Base-by-base conservation (phyloP, 2,113 vertebrate genomes). In the Semnornis frantzii region DNA sequence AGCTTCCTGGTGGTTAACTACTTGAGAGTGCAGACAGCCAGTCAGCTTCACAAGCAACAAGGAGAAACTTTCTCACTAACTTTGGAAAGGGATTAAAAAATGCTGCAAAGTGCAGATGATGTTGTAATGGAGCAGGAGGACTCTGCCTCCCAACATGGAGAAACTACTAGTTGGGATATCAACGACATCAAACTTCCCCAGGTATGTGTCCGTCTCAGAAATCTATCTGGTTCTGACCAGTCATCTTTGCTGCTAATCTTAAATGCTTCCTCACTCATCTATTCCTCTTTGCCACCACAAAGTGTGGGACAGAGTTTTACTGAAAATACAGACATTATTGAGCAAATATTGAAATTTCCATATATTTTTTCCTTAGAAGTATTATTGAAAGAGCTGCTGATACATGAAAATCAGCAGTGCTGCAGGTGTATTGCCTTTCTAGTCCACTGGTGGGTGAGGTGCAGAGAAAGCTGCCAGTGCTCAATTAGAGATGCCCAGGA, bases 151-250 rank as follows among this genome's bases (percentile, higher is more conserved):
- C 92, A 0, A 70, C 87, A 91, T 57, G 93, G 89, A 90, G 95
- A 95, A 86, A 86, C 57, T n/a, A 59, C 48, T 21, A 98, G 54
- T 25, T 98, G 98, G 98, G 98, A 98, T 87, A 98, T 98, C 71
- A 98, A 98, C 82, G 98, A 98, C 85, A 94, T 97, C 90, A 97
- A 98, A 74, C 97, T 98, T 82, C 98, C 98, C 9, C 98, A 98
- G 98, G 98, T 98, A 98, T 0, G 90, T 95, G 65, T 46, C 79
- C 57, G 7, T 78, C 68, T 82, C 82, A 65, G 57, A 84, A 92
- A 69, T 72, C 28, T 34, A 64, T 46, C 42, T 69, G 8, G 17
- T 85, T 78, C 75, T 75, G 60, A 63, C 30, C 10, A 28, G 33
- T 64, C 12, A 5, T 60, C 62, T 83, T 25, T 44, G 46, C 27